Percentiles rank a stretch among this genome's conserved stretches.
Evolutionary conservation across 2,888 invertebrate species (phyloP).

Genomic region (Monochamus alternatus): DNA sequence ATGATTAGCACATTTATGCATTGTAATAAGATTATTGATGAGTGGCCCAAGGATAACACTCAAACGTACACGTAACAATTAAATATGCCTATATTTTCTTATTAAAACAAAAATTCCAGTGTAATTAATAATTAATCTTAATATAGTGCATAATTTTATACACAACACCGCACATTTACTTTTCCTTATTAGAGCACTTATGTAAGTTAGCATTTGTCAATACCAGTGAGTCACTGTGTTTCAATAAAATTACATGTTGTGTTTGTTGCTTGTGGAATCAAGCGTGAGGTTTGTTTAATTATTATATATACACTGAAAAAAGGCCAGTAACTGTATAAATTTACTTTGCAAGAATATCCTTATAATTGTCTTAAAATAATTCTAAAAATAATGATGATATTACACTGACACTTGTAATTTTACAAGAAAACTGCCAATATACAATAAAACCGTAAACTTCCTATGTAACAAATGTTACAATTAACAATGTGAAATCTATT

Average conservation of each 20-base stretch:
- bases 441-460: too few species aligned
- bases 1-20: conserved; percentile 26
- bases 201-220: conserved; percentile 46
- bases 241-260: conserved; percentile 34
- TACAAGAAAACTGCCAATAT: too few species aligned
- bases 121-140: conserved; percentile 31
- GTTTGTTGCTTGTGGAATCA: conserved; percentile 19
- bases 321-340: too few species aligned
- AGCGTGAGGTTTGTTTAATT: not conserved
- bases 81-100: conserved; percentile 12
- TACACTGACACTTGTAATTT: too few species aligned
- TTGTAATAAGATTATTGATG: conserved; percentile 29
- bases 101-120: conserved; percentile 22
- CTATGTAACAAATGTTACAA: too few species aligned
- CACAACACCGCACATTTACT: conserved; percentile 44
- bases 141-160: conserved; percentile 40
- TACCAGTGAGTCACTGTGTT: conserved; percentile 42
- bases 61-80: not conserved
- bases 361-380: too few species aligned
- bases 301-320: too few species aligned
- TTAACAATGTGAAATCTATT: too few species aligned
- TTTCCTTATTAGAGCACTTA: conserved; percentile 47
- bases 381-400: too few species aligned
- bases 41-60: conserved; percentile 33
- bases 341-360: too few species aligned